Evolutionary conservation across 1,140 invertebrate genomes (phyloP), one percentile per base, ranked within the genome.

Genomic region (Colletes latitarsis): DNA sequence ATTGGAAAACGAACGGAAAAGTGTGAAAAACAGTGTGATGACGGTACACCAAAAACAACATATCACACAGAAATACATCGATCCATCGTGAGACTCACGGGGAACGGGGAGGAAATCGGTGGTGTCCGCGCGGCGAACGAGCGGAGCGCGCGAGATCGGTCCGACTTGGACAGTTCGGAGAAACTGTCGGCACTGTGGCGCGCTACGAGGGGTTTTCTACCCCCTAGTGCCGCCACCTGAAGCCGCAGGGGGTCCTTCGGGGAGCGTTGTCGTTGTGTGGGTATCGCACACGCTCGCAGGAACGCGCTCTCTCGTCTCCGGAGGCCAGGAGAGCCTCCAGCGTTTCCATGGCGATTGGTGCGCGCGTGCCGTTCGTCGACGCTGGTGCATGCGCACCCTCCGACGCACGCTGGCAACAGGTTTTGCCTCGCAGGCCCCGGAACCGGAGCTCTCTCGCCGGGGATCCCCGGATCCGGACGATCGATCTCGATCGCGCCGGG

Each of bases 271-370:
- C 41, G 41, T 30, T 63, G 80, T 86, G 62, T 82, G 71, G 21
- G 12, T 72, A 58, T 6, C 60, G 60, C 57, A 46, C 41, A 15
- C 64, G 55, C 67, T 74, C 74, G 68, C 60, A 49, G 39, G n/a
- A 55, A 57, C 72, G 43, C 77, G 68, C 67, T 64, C 66, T 49
- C 82, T 82, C 83, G 77, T 80, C 83, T 76, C 63, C 77, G 73
- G 21, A 39, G 86, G 83, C 84, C 84, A 87, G 88, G 82, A 90
- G 77, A 90, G 77, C 84, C 62, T 63, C 43, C 39, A 58, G 52
- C 81, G 90, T 90, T 89, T 70, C 85, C 87, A 91, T 92, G 88
- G 89, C 86, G 87, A 92, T 88, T 83, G 81, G 86, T 84, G 89
- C 87, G 87, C 86, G 86, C 86, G 76, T 72, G 70, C 19, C 55